Conservation (phyloP, 2,888 invertebrate genomes). For the Temnothorax rugatulus region DNA sequence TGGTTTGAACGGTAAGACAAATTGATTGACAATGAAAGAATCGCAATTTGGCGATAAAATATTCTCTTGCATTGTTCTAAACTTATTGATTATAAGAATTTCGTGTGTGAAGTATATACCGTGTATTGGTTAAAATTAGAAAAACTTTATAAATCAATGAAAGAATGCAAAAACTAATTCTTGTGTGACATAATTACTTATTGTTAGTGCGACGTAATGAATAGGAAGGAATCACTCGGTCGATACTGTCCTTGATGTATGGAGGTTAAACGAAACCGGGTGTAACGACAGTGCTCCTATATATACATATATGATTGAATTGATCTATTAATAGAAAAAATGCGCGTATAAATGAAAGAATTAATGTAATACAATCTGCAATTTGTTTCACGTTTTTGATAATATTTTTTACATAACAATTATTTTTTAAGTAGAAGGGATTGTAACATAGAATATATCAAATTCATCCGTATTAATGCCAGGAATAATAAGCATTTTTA, state of each 20-base stretch:
- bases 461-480: background rate
- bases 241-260: slow-evolving; percentile 61
- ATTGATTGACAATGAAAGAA: background rate
- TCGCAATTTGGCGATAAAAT: background rate
- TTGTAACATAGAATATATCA: background rate
- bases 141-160: background rate
- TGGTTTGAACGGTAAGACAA: background rate
- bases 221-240: slow-evolving; percentile 32
- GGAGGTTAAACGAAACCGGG: slow-evolving; percentile 18
- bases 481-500: slow-evolving; percentile 14
- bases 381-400: background rate
- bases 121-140: slow-evolving; percentile 2
- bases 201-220: slow-evolving; percentile 25
- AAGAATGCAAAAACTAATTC: slow-evolving; percentile 1
- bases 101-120: background rate
- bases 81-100: slow-evolving; percentile 1
- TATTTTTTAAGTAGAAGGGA: background rate
- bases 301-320: background rate
- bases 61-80: background rate
- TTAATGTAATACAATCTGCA: background rate
- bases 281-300: background rate
- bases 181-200: background rate
- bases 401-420: background rate
- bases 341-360: background rate
- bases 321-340: background rate